Conservation (phyloP, 1,140 invertebrate genomes). For the Macrostomum lignano region DNA sequence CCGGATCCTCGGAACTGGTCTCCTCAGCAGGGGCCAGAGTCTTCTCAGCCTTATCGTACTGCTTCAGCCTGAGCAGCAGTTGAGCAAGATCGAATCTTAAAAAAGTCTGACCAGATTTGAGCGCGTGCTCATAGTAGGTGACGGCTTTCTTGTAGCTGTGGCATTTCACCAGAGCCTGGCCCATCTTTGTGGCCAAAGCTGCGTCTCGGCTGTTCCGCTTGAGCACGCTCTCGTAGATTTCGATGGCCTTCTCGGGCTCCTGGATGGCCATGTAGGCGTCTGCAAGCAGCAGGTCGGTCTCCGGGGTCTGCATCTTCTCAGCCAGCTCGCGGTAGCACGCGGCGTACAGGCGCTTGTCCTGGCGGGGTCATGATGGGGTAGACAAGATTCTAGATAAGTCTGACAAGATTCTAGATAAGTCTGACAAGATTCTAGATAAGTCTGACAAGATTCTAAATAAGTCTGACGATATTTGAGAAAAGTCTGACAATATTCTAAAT, state of each 20-base stretch:
- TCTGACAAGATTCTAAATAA: too few species aligned
- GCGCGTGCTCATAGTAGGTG: conserved; percentile 58
- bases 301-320: conserved; percentile 47
- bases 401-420: too few species aligned
- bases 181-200: conserved; percentile 55
- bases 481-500: too few species aligned
- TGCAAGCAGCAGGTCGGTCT: conserved; percentile 57
- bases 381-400: too few species aligned
- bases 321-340: conserved; percentile 49
- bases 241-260: conserved; percentile 34
- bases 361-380: too few species aligned
- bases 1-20: too few species aligned
- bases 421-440: too few species aligned
- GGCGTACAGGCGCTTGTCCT: conserved; percentile 41
- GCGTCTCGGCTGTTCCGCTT: conserved; percentile 50
- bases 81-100: conserved; percentile 54
- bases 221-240: conserved; percentile 51
- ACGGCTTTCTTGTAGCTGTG: conserved; percentile 47
- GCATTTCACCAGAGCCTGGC: conserved; percentile 56
- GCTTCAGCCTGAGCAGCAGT: conserved; percentile 52
- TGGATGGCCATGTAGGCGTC: conserved; percentile 80
- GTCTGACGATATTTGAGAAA: too few species aligned
- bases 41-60: conserved; percentile 60
- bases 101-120: conserved; percentile 37
- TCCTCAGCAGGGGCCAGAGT: conserved; percentile 29